These are phyloP conservation scores for Prorops nasuta DNA, from an alignment of 1,140 invertebrate genomes.

Conservation along the genomic window DNA sequence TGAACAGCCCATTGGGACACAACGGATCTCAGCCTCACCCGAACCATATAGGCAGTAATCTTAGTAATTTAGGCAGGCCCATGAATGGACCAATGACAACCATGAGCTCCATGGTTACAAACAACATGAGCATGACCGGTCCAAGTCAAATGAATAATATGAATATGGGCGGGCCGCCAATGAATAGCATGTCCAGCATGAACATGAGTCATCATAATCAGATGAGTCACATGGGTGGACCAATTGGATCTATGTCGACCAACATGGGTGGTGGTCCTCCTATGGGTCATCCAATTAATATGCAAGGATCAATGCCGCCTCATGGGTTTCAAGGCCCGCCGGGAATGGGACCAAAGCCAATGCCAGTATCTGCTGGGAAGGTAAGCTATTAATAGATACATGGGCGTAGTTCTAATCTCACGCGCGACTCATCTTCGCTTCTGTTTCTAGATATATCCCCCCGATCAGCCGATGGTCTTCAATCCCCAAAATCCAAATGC, in stretches of 20 bases:
- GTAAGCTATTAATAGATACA: too few species aligned
- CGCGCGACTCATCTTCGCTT: too few species aligned
- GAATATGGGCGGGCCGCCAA: conserved; percentile 59
- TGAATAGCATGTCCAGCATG: conserved; percentile 60
- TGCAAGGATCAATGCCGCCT: conserved; percentile 46
- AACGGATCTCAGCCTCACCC: conserved; percentile 59
- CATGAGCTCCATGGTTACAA: conserved; percentile 62
- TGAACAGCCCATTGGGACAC: conserved; percentile 53
- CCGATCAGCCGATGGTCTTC: conserved; percentile 95
- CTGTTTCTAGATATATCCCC: conserved; percentile 78
- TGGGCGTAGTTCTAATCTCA: too few species aligned
- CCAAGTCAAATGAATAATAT: conserved; percentile 52
- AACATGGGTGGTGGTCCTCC: conserved; percentile 52
- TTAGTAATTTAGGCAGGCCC: conserved; percentile 56
- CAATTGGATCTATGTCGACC: conserved; percentile 57
- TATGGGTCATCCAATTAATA: conserved; percentile 54
- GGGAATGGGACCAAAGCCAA: conserved; percentile 64
- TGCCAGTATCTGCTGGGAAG: conserved; percentile 88
- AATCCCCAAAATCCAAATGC: conserved; percentile 98
- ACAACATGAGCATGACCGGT: conserved; percentile 49
- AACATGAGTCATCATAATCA: conserved; percentile 59
- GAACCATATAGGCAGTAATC: conserved; percentile 60
- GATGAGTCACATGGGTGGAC: conserved; percentile 60
- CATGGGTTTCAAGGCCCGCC: conserved; percentile 55
- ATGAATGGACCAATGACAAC: conserved; percentile 63